Percentiles rank a stretch among this genome's conserved stretches.
Evolutionary conservation across 64 coral and sea anemone genomes (phyloP).

Genomic region (Trachythela sp.): DNA sequence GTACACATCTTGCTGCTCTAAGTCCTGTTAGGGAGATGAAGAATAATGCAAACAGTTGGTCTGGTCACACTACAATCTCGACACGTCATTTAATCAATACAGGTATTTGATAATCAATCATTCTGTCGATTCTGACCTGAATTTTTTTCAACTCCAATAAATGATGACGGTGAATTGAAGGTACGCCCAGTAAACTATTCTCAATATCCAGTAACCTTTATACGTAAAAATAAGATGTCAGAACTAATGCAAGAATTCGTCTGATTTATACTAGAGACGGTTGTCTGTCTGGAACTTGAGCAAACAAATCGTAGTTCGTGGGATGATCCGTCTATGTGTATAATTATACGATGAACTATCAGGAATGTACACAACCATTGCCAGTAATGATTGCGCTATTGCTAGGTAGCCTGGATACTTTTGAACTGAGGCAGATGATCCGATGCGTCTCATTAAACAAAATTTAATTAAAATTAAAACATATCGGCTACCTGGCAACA

Average conservation of each 20-base stretch:
- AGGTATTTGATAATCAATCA: too few relatives aligned
- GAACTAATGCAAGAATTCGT: not conserved
- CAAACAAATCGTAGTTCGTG: too few relatives aligned
- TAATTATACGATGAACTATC: too few relatives aligned
- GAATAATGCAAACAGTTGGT: not conserved
- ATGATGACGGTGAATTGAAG: constrained; percentile 78
- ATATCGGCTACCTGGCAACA: constrained; percentile 62
- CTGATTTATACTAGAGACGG: not conserved
- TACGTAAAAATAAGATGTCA: not conserved
- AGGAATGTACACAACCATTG: too few relatives aligned
- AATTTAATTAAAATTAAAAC: too few relatives aligned
- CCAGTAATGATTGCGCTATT: too few relatives aligned
- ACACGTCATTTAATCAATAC: too few relatives aligned
- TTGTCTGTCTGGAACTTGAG: not conserved
- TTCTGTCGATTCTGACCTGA: constrained; percentile 51
- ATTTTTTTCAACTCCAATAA: constrained; percentile 90
- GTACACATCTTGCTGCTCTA: constrained; percentile 83
- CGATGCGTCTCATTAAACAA: too few relatives aligned
- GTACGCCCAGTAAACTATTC: constrained; percentile 75
- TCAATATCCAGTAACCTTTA: constrained; percentile 80
- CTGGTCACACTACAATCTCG: not conserved
- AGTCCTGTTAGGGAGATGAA: constrained; percentile 41
- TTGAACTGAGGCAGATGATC: too few relatives aligned
- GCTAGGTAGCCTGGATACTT: too few relatives aligned
- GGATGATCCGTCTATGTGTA: too few relatives aligned